Evolutionary conservation across 2,113 vertebrate genomes (phyloP).

Genomic region (Coturnix japonica): DNA sequence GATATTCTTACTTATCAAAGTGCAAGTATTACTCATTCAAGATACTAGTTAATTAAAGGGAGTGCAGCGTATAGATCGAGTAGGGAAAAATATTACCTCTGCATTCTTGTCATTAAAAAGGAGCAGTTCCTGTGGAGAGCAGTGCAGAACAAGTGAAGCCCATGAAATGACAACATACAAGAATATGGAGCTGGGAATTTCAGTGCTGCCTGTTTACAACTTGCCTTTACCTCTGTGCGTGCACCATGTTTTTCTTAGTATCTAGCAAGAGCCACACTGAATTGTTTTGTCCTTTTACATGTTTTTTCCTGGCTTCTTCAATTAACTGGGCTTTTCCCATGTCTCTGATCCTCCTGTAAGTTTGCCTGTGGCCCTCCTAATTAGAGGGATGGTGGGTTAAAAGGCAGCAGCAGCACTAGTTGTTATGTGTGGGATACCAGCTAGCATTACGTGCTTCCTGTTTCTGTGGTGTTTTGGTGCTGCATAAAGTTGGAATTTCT

Average conservation of each 20-base stretch:
- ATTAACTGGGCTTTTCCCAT: neutral
- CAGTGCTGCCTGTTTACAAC: neutral
- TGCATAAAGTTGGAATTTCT: neutral
- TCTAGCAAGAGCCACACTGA: neutral
- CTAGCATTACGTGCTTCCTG: neutral
- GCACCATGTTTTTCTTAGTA: neutral
- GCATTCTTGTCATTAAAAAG: neutral
- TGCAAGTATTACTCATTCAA: neutral
- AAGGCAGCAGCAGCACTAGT: neutral
- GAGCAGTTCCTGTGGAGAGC: neutral
- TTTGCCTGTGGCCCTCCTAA: neutral
- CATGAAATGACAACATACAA: neutral
- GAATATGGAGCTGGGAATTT: neutral
- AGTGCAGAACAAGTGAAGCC: neutral
- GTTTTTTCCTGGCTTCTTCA: neutral
- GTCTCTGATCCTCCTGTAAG: neutral
- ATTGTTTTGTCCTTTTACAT: neutral
- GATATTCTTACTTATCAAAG: neutral
- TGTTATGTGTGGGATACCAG: neutral
- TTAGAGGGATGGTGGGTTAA: accelerated
- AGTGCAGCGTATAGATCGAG: neutral
- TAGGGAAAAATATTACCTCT: neutral
- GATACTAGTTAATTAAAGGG: neutral
- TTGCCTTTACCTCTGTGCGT: neutral
- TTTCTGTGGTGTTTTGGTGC: neutral